phyloP scores from a whole-genome alignment of 2,113 vertebrate genomes.

The Prietella phreatophila region DNA sequence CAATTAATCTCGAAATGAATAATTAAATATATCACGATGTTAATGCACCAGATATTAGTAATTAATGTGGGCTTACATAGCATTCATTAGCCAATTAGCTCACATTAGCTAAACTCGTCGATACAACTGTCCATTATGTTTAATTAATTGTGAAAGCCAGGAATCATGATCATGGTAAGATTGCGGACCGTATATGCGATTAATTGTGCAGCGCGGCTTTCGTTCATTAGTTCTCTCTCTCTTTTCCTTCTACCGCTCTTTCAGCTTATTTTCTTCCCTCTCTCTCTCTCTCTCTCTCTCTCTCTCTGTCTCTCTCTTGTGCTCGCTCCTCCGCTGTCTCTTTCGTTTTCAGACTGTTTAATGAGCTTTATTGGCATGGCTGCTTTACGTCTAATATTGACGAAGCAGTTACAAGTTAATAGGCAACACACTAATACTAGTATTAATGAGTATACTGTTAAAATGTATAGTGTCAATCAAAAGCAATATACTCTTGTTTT shows the following conservation, averaged over 20 bases:
- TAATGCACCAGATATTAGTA: neutral
- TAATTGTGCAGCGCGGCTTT: neutral
- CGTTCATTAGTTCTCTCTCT: neutral
- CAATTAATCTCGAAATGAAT: neutral
- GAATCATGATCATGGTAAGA: neutral
- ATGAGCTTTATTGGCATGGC: neutral
- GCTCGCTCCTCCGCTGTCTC: too few relatives aligned
- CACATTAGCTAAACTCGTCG: neutral
- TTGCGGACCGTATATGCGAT: neutral
- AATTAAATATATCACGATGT: neutral
- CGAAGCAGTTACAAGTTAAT: neutral
- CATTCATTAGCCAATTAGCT: neutral
- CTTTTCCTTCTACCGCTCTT: neutral
- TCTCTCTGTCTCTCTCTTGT: neutral
- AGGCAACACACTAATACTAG: neutral
- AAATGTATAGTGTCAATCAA: neutral
- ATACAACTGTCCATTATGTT: neutral
- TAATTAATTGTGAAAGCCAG: neutral
- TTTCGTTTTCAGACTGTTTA: neutral
- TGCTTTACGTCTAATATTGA: neutral
- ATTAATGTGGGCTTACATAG: neutral
- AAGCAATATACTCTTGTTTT: too few relatives aligned
- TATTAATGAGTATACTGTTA: neutral
- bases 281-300: neutral
- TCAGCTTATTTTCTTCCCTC: neutral